phyloP scores from a whole-genome alignment of 2,888 invertebrate species.

The Dolomedes plantarius region DNA sequence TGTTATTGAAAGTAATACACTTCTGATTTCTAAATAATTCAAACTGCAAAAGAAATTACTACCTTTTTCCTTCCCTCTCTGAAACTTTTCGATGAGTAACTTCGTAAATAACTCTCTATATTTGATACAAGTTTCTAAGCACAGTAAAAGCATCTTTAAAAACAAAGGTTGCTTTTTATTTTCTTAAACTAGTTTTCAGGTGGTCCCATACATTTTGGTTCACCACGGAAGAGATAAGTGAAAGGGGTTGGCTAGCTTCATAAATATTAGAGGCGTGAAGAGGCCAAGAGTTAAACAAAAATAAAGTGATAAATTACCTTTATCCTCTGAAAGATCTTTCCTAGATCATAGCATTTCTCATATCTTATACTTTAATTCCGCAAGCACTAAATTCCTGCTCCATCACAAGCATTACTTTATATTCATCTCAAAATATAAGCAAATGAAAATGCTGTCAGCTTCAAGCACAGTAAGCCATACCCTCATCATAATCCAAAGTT shows the following conservation, averaged over 20 bases:
- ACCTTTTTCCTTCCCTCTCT: no score
- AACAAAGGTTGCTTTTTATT: neutral
- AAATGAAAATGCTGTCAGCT: no score
- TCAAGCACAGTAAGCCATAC: no score
- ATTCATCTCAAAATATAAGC: no score
- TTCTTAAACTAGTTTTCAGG: slow-evolving; percentile 24
- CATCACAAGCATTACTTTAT: neutral
- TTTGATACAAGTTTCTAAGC: no score
- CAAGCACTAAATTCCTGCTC: neutral
- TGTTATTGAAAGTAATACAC: no score
- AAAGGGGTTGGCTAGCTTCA: slow-evolving; percentile 32
- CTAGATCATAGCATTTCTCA: neutral
- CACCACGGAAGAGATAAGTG: slow-evolving; percentile 21
- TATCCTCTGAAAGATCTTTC: slow-evolving; percentile 36
- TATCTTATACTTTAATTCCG: neutral
- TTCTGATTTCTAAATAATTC: no score
- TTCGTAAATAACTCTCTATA: no score
- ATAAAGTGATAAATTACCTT: slow-evolving; percentile 28
- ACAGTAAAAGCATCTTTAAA: slow-evolving; percentile 14
- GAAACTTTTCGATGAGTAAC: no score
- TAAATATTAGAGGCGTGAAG: slow-evolving; percentile 52
- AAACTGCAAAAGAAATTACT: no score
- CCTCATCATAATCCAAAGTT: no score
- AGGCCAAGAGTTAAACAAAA: slow-evolving; percentile 19
- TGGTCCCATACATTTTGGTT: slow-evolving; percentile 41